These are phyloP conservation scores for Ostrea denselamellosa DNA, from an alignment of 1,140 invertebrate genomes.

Conservation along the genomic window DNA sequence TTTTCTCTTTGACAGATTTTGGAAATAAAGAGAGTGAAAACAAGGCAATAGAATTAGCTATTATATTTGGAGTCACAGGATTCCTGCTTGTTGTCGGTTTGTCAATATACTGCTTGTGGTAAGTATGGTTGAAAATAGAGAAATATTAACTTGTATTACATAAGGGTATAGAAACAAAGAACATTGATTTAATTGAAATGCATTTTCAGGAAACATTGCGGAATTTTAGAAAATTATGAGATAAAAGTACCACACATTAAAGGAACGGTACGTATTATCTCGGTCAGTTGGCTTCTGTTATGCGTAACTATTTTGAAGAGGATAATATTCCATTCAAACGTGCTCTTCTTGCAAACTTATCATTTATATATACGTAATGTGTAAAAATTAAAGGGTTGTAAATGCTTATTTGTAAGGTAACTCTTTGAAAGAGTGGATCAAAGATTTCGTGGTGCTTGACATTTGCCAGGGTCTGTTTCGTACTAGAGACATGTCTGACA, in stretches of 20 bases:
- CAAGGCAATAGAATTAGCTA: background rate
- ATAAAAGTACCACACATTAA: conserved; percentile 1
- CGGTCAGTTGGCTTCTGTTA: no score
- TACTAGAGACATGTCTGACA: no score
- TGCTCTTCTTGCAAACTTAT: no score
- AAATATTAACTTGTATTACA: background rate
- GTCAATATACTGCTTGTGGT: background rate
- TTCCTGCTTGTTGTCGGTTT: background rate
- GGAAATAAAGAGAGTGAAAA: background rate
- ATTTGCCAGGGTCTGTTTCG: no score
- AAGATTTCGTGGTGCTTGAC: no score
- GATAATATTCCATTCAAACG: no score
- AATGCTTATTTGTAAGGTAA: no score
- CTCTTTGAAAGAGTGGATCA: no score
- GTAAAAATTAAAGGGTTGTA: no score
- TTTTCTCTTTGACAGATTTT: background rate
- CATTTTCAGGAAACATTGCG: background rate
- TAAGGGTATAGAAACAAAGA: background rate
- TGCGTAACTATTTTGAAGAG: no score
- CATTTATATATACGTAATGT: no score
- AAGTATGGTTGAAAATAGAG: background rate
- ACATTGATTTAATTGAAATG: background rate
- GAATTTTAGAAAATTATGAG: background rate
- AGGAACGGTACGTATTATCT: background rate
- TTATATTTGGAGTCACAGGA: background rate